These are phyloP conservation scores for Gonioctena quinquepunctata DNA, from an alignment of 1,140 invertebrate species.

Conservation along the genomic window DNA sequence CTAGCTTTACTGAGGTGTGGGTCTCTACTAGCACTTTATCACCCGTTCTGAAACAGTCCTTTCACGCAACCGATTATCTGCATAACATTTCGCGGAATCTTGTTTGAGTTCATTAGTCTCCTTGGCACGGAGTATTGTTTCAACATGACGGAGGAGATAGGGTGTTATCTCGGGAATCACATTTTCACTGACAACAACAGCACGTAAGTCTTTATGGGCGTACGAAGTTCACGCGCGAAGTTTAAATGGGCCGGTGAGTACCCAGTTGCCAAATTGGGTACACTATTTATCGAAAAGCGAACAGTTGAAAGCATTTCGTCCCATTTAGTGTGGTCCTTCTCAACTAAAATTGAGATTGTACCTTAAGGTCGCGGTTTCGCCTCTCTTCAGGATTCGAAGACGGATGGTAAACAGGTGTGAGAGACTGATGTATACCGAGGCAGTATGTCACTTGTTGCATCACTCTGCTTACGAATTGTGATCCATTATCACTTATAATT, in stretches of 20 bases:
- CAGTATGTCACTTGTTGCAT: conserved; percentile 45
- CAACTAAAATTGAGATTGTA: conserved; percentile 39
- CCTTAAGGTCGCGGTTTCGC: conserved; percentile 43
- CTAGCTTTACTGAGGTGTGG: not conserved
- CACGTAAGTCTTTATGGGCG: conserved; percentile 13
- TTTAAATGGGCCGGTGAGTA: conserved; percentile 26
- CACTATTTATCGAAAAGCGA: conserved; percentile 55
- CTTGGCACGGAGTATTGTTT: not conserved
- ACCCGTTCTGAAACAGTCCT: not conserved
- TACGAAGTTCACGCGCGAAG: conserved; percentile 19
- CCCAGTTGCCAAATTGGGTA: conserved; percentile 18
- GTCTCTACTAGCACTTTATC: not conserved
- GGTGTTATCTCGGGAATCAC: conserved; percentile 15
- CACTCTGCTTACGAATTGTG: conserved; percentile 30
- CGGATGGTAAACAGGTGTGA: conserved; percentile 49
- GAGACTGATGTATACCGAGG: conserved; percentile 42
- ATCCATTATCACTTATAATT: conserved; percentile 21
- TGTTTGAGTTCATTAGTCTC: not conserved
- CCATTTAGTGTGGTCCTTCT: conserved; percentile 34
- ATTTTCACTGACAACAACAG: not conserved
- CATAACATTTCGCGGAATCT: not conserved
- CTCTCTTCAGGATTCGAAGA: conserved; percentile 40
- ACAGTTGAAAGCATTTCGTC: conserved; percentile 48
- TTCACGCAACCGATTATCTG: not conserved
- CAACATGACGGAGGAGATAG: not conserved